These are phyloP conservation scores for Rhynchonema sp. DNA, from an alignment of 2,888 invertebrate species.

Conservation along the genomic window DNA sequence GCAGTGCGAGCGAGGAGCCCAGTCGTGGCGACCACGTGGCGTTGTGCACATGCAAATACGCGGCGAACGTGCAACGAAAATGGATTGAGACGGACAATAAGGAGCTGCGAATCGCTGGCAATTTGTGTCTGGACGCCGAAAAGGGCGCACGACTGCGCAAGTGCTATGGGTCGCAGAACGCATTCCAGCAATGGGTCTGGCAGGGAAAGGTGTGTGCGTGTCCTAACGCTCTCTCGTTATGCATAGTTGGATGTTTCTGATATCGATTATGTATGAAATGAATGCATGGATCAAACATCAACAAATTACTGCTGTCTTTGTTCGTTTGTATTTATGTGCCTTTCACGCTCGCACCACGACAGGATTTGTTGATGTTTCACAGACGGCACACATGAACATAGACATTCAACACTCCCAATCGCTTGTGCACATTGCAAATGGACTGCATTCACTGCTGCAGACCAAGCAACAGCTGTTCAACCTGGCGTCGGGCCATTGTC, in stretches of 20 bases:
- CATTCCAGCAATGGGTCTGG: background rate
- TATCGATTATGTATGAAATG: no score
- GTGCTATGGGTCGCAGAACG: constrained; percentile 70
- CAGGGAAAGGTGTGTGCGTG: background rate
- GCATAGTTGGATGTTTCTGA: no score
- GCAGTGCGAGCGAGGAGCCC: background rate
- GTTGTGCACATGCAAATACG: background rate
- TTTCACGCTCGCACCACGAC: no score
- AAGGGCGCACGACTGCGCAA: constrained; percentile 55
- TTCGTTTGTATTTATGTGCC: no score
- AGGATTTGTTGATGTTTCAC: no score
- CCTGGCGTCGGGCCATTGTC: background rate
- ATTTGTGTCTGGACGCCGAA: constrained; percentile 52
- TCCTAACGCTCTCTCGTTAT: no score
- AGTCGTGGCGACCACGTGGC: background rate
- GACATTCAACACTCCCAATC: background rate
- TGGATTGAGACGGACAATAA: constrained; percentile 65
- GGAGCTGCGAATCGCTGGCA: constrained; percentile 61
- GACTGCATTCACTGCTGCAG: background rate
- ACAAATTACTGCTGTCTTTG: no score
- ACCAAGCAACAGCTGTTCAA: background rate
- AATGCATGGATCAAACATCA: no score
- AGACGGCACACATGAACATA: no score
- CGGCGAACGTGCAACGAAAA: constrained; percentile 38
- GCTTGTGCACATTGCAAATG: background rate